These are phyloP conservation scores for Drosophila colorata DNA, from an alignment of 2,888 invertebrate genomes.

Conservation along the genomic window DNA sequence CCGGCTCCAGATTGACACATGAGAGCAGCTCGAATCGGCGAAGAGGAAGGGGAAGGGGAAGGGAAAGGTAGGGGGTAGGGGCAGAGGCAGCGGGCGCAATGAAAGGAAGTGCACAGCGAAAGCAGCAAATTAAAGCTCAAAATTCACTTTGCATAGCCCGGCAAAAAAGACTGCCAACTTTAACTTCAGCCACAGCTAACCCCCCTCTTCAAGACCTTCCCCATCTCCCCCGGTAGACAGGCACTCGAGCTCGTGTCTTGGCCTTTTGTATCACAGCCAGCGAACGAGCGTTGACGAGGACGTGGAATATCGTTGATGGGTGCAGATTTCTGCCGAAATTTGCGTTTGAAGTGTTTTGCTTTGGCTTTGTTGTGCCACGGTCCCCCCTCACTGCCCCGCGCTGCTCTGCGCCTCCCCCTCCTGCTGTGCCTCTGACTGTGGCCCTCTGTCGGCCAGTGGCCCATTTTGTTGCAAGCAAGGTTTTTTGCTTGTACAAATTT, in stretches of 20 bases:
- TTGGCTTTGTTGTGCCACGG: slow-evolving; percentile 47
- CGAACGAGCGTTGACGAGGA: slow-evolving; percentile 60
- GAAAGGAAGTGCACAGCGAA: slow-evolving; percentile 77
- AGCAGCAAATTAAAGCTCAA: slow-evolving; percentile 74
- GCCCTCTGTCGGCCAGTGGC: slow-evolving; percentile 29
- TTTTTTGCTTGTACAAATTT: slow-evolving; percentile 51
- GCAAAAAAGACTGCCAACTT: slow-evolving; percentile 18
- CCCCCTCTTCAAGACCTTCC: not conserved
- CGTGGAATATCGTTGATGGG: slow-evolving; percentile 66
- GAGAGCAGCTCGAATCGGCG: slow-evolving; percentile 33
- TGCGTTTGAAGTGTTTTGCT: slow-evolving; percentile 76
- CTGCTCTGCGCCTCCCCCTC: not conserved
- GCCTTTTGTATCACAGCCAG: slow-evolving; percentile 40
- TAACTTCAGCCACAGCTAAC: not conserved
- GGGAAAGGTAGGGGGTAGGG: not conserved
- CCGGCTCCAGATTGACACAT: slow-evolving; percentile 66
- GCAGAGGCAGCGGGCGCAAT: slow-evolving; percentile 19
- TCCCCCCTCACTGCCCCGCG: not conserved
- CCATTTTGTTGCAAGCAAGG: slow-evolving; percentile 48
- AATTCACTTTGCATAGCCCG: slow-evolving; percentile 76
- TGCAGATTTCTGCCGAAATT: slow-evolving; percentile 83
- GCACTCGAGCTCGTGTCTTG: slow-evolving; percentile 47
- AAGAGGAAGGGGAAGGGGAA: not conserved
- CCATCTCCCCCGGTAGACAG: slow-evolving; percentile 7
- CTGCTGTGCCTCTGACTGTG: slow-evolving; percentile 5